These are phyloP conservation scores for Serinus canaria DNA, from an alignment of 2,113 vertebrate genomes.

Conservation along the genomic window DNA sequence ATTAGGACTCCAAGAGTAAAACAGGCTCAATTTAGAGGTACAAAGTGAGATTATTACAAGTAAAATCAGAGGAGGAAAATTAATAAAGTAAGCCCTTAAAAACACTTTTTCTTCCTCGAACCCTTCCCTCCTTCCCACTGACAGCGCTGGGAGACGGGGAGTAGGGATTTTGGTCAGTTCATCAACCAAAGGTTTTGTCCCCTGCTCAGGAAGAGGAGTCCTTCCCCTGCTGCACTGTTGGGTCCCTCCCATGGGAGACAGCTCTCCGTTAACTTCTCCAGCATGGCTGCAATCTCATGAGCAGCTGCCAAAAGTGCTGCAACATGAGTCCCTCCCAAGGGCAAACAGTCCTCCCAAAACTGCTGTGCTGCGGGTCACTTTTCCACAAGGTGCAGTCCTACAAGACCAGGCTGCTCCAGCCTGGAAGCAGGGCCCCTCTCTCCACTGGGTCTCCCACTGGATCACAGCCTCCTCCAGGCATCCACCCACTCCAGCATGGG, in stretches of 20 bases:
- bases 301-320: not conserved
- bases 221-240: not conserved
- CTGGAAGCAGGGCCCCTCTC: not conserved
- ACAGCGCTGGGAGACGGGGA: accelerated
- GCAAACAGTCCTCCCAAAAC: not conserved
- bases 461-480: not conserved
- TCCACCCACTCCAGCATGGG: accelerated
- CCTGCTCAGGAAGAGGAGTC: not conserved
- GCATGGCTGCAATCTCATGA: accelerated
- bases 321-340: accelerated
- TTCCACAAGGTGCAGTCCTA: accelerated
- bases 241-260: not conserved
- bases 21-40: too few relatives aligned
- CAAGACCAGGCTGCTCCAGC: not conserved
- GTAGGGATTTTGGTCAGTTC: not conserved
- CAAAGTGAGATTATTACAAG: not conserved
- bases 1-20: not conserved
- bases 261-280: not conserved
- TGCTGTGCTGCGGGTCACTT: accelerated
- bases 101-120: not conserved
- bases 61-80: not conserved
- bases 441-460: not conserved
- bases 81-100: not conserved
- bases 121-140: not conserved
- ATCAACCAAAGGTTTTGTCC: not conserved